Base-by-base conservation (phyloP, 2,888 invertebrate species). In the Brenthis ino region DNA sequence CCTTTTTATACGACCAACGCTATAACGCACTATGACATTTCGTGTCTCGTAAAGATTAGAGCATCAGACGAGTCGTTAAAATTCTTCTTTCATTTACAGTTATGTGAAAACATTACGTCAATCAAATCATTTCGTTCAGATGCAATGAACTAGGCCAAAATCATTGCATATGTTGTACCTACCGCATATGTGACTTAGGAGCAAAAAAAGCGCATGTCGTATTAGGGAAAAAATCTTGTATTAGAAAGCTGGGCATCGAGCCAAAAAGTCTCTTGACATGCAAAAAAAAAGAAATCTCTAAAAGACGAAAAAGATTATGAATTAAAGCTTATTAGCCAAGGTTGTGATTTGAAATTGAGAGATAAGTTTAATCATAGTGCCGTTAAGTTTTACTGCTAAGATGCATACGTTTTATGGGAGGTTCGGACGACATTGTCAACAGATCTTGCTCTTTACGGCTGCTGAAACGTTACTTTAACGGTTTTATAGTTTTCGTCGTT, bases 401-500 rank as follows among this genome's bases (percentile, higher is more conserved):
- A 84, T 92, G 92, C 93, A 92, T 92, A 91, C 91, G 91, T 85
- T 92, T 92, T 93, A 93, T 89, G 82, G 91, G 85, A 88, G 86
- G 80, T 81, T 78, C 84, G 84, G 86, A 86, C 88, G 91, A 93
- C 93, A 92, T 92, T 93, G 93, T 93, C 93, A 91, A 93, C 91
- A 92, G 91, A 92, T 91, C 92, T 89, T 85, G 90, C 88, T 91
- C 92, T 92, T 93, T 92, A 93, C 91, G 84, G 90, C 91, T 89
- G 88, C 88, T 91, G 91, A 91, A 92, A 92, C 89, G 91, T 89
- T 91, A 88, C 91, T 92, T 92, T 92, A 92, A 91, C 91, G 85
- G 90, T 93, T 93, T 93, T 93, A 93, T 93, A 92, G 92, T 92
- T 91, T 91, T 88, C 85, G 91, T 86, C 89, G 87, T 89, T 82